Base-by-base conservation (phyloP, 2,888 invertebrate genomes). In the Drosophila austrosaltans region DNA sequence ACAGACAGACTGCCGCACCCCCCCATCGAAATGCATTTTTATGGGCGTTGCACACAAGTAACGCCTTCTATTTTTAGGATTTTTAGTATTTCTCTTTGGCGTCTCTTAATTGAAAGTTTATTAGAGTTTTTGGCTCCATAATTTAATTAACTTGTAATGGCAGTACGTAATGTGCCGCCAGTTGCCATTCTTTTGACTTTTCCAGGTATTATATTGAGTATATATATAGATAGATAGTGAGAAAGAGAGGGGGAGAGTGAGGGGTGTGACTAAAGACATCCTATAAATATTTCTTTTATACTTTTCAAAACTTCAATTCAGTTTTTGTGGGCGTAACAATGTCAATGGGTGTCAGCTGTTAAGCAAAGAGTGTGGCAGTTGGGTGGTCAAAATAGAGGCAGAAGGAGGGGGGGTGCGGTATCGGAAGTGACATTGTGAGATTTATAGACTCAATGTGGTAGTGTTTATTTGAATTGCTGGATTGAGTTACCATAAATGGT, bases 51-150 rank as follows among this genome's bases (percentile, higher is more conserved):
- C 69, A 62, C 65, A 56, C 57, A 44, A 58, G n/a, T 20, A 63
- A 64, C 79, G 79, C 77, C 79, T 70, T 32, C 77, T 70, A 69
- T 69, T 72, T 67, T n/a, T 48, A 68, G 30, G 39, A 22, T 59
- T 58, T 44, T 53, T 28, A n/a, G 42, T 75, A 77, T 8, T 36
- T 36, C 8, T 75, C 75, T 84, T 89, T 84, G 74, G 86, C 66
- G 53, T 53, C 75, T 71, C 68, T 78, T 87, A 89, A 85, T 85
- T 89, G 89, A 85, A 87, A 80, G 83, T 85, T 89, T 89, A 89
- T 85, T 89, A 76, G 48, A 48, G 48, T 48, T 72, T 75, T 75
- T 69, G 71, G 75, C 68, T 59, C 73, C 77, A 79, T 82, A 81
- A 82, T 81, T 86, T 83, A 80, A 84, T 84, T 86, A 75, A 81